Percentiles rank a stretch among this genome's conserved stretches.
These are phyloP conservation scores for Ivindomyrus marchei DNA, from an alignment of 2,113 vertebrate species.

Conservation along the genomic window DNA sequence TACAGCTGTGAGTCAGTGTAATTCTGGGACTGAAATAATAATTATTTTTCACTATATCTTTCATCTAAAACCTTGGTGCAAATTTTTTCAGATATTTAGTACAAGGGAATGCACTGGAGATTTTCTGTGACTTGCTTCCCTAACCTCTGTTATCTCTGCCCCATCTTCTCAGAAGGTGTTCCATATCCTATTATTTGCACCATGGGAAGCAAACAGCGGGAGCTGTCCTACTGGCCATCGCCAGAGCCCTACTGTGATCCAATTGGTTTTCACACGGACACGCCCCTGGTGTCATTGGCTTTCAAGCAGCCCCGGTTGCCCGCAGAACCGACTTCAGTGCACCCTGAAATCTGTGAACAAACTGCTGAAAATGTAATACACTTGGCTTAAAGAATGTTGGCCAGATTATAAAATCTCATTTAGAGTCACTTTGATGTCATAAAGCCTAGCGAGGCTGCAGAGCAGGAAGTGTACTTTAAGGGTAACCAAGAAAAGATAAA, in stretches of 20 bases:
- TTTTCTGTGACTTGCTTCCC: no score
- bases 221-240: background rate
- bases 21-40: background rate
- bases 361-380: background rate
- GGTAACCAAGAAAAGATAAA: background rate
- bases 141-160: background rate
- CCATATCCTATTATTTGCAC: background rate
- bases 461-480: background rate
- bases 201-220: background rate
- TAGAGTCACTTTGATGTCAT: constrained; percentile 4
- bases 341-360: background rate
- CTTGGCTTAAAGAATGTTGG: background rate
- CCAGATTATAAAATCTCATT: constrained; percentile 13
- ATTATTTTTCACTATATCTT: background rate
- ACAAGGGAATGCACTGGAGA: background rate
- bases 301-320: no score
- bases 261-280: background rate
- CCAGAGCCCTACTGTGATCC: background rate
- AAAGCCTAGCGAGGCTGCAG: background rate
- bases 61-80: background rate
- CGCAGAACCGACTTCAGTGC: background rate
- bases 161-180: background rate
- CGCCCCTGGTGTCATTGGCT: background rate
- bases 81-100: background rate
- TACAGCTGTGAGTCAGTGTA: background rate